Base-by-base conservation (phyloP, 2,113 vertebrate species). In the Lepus americanus region DNA sequence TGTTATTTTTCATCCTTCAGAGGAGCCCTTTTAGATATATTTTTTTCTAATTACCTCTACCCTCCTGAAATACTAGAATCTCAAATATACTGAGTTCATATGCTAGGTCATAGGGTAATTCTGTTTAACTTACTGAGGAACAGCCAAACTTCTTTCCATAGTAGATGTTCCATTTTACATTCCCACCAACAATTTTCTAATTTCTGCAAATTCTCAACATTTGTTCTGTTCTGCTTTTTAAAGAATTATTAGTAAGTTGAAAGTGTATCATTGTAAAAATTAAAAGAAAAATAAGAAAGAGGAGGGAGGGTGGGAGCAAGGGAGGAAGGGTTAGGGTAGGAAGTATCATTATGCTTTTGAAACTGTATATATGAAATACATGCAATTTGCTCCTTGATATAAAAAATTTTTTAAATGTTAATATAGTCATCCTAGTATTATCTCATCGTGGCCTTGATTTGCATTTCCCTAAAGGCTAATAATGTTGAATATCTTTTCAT, bases 121-220 rank as follows among this genome's bases (percentile, higher is more conserved):
- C 9, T 88, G 6, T 81, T 81, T 72, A 81, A 82, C 20, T 81
- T 82, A 59, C 22, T 81, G 49, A 93, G 69, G 44, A 82, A 74
- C 23, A 13, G 22, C 44, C 67, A 67, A 66, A 74, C 27, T 94
- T 22, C 36, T 66, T 66, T 66, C n/a, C 33, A 66, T 13, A 74
- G 66, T 51, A 5, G n/a, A 17, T 73, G 17, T 5, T 72, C 31
- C 53, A 93, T 78, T 67, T 86, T 79, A 63, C 31, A 66, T 74
- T 63, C 9, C 53, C 29, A 78, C 9, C 20, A 61, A 22, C 33
- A 90, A 61, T 49, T 31, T 83, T 74, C 59, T 29, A 63, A 33
- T 87, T 80, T 63, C 10, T 80, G 22, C 23, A 72, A 20, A 51
- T 51, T 64, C 29, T 82, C 83, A 87, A 72, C 8, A 72, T 69